Percentiles rank a stretch among this genome's conserved stretches.
phyloP scores from a whole-genome alignment of 2,888 invertebrate genomes.

The Caenorhabditis sp. region DNA sequence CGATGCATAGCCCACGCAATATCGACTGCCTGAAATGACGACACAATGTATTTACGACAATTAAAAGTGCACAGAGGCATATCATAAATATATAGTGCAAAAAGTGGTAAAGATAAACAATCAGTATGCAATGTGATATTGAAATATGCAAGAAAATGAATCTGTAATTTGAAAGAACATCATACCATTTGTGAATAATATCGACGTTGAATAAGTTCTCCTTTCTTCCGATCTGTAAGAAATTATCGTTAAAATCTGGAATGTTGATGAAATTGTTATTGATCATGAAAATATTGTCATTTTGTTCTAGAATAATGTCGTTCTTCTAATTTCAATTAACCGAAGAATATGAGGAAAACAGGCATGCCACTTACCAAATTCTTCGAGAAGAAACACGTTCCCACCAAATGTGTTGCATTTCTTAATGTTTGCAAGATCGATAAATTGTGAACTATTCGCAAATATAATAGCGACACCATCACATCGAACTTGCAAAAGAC shows the following conservation, averaged over 20 bases:
- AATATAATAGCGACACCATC: conserved; percentile 98
- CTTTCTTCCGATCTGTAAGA: conserved; percentile 92
- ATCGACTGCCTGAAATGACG: conserved; percentile 57
- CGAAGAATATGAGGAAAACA: no score
- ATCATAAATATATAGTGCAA: neutral
- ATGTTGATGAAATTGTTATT: no score
- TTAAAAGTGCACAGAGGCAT: neutral
- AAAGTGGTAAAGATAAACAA: neutral
- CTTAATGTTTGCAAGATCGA: conserved; percentile 96
- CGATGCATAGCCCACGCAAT: conserved; percentile 70
- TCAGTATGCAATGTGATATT: neutral
- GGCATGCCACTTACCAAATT: conserved; percentile 82
- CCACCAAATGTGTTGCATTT: conserved; percentile 99
- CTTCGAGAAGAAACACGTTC: conserved; percentile 97
- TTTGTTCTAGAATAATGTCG: no score
- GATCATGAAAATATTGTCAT: conserved; percentile 8
- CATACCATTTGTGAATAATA: conserved; percentile 98
- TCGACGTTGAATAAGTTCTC: conserved; percentile 92
- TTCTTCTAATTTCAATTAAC: no score
- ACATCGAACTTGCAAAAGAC: conserved; percentile 79
- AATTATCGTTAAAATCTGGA: neutral
- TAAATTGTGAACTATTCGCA: conserved; percentile 99
- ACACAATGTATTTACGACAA: neutral
- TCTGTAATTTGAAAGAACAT: no score
- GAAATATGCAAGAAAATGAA: neutral